A percentile compares a stretch with the other conserved stretches of the same genome.
phyloP scores from a whole-genome alignment of 2,113 vertebrate species.

The Chloropsis hardwickii region DNA sequence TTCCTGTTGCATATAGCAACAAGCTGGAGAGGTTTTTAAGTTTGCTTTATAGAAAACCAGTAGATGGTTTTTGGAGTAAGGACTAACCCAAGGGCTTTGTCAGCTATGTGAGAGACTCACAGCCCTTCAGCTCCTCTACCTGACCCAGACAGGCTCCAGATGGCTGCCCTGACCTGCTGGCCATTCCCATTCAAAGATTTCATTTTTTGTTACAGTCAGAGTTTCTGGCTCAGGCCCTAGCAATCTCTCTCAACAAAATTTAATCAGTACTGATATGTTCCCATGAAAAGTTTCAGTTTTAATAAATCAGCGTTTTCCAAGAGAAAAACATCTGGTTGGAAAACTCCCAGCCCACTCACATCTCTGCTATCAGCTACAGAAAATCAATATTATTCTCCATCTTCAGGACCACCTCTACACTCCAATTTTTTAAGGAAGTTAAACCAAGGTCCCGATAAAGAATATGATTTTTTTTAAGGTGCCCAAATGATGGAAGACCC shows the following conservation, averaged over 20 bases:
- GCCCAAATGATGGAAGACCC: neutral
- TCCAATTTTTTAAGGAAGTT: constrained; percentile 11
- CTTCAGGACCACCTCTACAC: neutral
- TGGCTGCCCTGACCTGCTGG: constrained; percentile 38
- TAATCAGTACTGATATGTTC: constrained; percentile 66
- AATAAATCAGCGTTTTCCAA: constrained; percentile 60
- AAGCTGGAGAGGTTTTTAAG: neutral
- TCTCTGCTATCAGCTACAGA: constrained; percentile 47
- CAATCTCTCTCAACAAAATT: constrained; percentile 47
- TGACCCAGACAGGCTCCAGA: constrained; percentile 44
- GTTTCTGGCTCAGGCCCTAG: constrained; percentile 32
- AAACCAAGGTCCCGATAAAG: neutral
- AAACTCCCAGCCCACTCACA: constrained; percentile 36
- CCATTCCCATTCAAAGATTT: neutral
- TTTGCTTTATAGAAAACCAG: neutral
- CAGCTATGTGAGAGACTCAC: neutral
- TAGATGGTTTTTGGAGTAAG: neutral
- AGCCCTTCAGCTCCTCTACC: neutral
- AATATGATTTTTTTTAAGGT: neutral
- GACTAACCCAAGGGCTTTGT: neutral
- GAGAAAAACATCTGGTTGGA: constrained; percentile 48
- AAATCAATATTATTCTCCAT: constrained; percentile 50
- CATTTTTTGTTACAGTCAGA: constrained; percentile 5
- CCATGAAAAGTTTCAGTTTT: constrained; percentile 62
- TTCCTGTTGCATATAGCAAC: neutral